A percentile compares a stretch with the other conserved stretches of the same genome.
phyloP scores from a whole-genome alignment of 1,140 invertebrate genomes.

The Orius insidiosus region DNA sequence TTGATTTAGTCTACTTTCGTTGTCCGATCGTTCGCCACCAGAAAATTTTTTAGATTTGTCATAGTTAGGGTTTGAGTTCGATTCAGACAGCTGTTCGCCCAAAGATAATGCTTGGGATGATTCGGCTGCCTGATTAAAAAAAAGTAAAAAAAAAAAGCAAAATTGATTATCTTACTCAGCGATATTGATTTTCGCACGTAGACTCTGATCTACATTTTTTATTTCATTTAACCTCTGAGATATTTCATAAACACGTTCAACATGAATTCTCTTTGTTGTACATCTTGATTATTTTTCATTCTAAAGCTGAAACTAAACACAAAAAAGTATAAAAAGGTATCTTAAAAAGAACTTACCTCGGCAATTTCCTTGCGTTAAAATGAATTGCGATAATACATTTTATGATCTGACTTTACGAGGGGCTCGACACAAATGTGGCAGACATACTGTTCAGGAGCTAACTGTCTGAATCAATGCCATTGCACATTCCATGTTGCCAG shows the following conservation, averaged over 20 bases:
- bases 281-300: constrained; percentile 26
- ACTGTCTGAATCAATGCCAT: constrained; percentile 60
- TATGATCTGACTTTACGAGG: constrained; percentile 49
- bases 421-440: constrained; percentile 72
- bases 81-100: constrained; percentile 66
- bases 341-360: constrained; percentile 26
- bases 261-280: constrained; percentile 29
- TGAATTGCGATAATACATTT: constrained; percentile 73
- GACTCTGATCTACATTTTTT: constrained; percentile 46
- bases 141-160: constrained; percentile 7
- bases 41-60: constrained; percentile 20
- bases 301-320: constrained; percentile 26
- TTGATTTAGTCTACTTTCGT: not conserved
- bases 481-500: constrained; percentile 86
- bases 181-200: constrained; percentile 57
- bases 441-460: constrained; percentile 80
- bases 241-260: constrained; percentile 50
- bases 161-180: constrained; percentile 39
- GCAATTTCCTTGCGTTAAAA: constrained; percentile 65
- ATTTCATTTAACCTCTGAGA: constrained; percentile 48
- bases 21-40: constrained; percentile 21
- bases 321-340: constrained; percentile 10
- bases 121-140: constrained; percentile 38
- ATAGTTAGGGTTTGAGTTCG: not conserved
- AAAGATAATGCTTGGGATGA: constrained; percentile 68